Percentiles rank a stretch among this genome's conserved stretches.
phyloP scores from a whole-genome alignment of 2,113 vertebrate genomes.

The Condylura cristata region DNA sequence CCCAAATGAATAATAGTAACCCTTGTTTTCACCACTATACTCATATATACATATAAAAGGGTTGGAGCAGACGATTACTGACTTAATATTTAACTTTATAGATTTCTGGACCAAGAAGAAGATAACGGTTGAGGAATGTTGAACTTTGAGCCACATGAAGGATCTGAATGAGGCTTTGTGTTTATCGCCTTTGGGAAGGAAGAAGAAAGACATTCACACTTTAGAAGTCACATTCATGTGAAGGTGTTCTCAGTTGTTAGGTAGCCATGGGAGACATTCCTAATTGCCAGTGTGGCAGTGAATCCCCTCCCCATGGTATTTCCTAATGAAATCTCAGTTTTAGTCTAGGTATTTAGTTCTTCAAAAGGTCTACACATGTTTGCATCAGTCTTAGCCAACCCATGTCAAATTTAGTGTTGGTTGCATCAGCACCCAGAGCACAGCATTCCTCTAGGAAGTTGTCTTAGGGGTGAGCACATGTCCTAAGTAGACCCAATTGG shows the following conservation, averaged over 20 bases:
- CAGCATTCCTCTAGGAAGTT: background rate
- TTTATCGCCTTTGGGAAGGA: background rate
- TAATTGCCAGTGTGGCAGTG: background rate
- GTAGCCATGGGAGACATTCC: background rate
- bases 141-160: background rate
- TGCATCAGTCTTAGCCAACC: background rate
- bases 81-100: background rate
- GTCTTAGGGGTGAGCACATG: background rate
- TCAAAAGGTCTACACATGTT: background rate
- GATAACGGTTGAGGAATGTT: background rate
- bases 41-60: background rate
- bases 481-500: background rate
- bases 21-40: background rate
- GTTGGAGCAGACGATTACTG: background rate
- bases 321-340: background rate
- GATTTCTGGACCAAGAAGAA: background rate
- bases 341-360: background rate
- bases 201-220: background rate
- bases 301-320: background rate
- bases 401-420: background rate
- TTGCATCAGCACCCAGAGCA: background rate
- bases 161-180: background rate
- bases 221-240: background rate
- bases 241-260: background rate
- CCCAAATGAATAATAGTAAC: background rate